A percentile compares a stretch with the other conserved stretches of the same genome.
Conservation (phyloP, 2,113 vertebrate genomes). For the Atractosteus spatula region DNA sequence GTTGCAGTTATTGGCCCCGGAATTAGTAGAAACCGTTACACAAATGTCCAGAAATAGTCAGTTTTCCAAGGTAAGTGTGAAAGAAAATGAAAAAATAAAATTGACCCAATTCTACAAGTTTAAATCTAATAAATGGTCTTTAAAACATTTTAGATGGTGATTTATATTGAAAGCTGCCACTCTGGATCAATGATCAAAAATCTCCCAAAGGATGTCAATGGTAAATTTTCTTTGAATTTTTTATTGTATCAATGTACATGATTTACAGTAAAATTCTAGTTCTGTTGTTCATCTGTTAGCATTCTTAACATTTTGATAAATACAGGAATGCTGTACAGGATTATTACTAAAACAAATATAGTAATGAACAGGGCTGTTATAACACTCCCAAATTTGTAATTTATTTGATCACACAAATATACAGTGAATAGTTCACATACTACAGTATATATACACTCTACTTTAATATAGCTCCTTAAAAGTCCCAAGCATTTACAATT, state of each 20-base stretch:
- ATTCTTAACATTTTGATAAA: too few relatives aligned
- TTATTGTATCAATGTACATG: neutral
- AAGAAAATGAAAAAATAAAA: neutral
- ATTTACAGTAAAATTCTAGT: neutral
- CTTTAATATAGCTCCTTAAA: too few relatives aligned
- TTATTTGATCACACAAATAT: too few relatives aligned
- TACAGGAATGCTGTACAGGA: too few relatives aligned
- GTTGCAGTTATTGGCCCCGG: slow-evolving; percentile 24
- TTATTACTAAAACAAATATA: too few relatives aligned
- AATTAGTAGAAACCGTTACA: slow-evolving; percentile 15
- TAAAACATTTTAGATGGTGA: slow-evolving; percentile 23
- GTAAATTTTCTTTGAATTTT: neutral
- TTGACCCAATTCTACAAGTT: neutral
- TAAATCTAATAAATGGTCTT: neutral
- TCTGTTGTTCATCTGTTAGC: too few relatives aligned
- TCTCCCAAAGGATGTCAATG: neutral
- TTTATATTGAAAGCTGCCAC: slow-evolving; percentile 21
- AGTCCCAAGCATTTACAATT: too few relatives aligned
- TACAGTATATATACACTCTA: too few relatives aligned
- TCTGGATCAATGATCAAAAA: slow-evolving; percentile 24
- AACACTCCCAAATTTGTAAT: too few relatives aligned
- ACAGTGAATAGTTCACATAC: too few relatives aligned
- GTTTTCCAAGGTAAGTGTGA: slow-evolving; percentile 19
- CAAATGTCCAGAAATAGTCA: neutral
- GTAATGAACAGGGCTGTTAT: too few relatives aligned